Evolutionary conservation across 2,113 vertebrate species (phyloP).

Genomic region (Erinaceus europaeus): DNA sequence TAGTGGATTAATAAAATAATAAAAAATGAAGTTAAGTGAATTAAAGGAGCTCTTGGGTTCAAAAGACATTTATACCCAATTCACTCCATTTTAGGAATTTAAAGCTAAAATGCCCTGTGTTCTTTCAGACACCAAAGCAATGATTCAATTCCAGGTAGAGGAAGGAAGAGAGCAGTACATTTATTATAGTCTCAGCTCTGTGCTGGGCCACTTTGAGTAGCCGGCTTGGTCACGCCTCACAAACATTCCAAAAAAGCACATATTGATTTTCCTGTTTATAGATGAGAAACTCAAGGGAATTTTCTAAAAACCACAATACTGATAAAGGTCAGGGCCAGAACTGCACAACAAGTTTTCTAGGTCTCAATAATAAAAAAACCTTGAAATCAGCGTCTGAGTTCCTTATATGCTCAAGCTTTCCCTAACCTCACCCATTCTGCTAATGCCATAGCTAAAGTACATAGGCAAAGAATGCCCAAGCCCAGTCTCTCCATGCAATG

Average conservation of each 20-base stretch:
- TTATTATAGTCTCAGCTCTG: neutral
- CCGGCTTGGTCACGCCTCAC: neutral
- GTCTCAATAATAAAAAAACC: neutral
- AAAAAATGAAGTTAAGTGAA: too few relatives aligned
- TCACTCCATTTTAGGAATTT: neutral
- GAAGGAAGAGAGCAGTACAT: neutral
- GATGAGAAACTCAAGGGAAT: neutral
- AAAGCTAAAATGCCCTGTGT: neutral
- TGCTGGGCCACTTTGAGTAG: neutral
- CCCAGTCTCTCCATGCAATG: neutral
- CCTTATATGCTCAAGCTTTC: accelerated
- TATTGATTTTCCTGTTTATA: neutral
- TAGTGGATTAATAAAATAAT: too few relatives aligned
- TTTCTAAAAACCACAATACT: neutral
- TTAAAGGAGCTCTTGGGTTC: neutral
- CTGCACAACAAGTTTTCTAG: neutral
- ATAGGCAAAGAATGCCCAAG: neutral
- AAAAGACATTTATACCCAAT: neutral
- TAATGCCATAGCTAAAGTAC: neutral
- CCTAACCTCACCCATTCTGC: neutral
- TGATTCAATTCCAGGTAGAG: neutral
- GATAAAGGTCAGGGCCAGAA: neutral
- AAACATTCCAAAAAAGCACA: neutral
- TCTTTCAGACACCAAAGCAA: neutral
- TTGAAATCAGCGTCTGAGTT: neutral